phyloP scores from a whole-genome alignment of 2,888 invertebrate species.

The Ferrisia virgata region DNA sequence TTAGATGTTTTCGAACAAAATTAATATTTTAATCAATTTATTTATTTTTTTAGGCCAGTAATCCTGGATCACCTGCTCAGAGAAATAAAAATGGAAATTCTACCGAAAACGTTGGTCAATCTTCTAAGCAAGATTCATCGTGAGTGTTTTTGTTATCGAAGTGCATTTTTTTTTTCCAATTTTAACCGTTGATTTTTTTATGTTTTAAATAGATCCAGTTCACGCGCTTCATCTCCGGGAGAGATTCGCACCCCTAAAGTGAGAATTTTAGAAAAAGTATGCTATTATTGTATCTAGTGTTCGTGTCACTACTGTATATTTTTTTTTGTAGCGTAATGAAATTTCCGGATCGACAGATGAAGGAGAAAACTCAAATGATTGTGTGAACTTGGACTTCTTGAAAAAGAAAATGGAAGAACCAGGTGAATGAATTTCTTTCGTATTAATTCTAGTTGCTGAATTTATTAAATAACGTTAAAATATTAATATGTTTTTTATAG shows the following conservation, averaged over 20 bases:
- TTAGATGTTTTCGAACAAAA: neutral
- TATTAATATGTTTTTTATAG: neutral
- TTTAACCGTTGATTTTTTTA: neutral
- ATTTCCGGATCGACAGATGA: neutral
- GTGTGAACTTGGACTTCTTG: neutral
- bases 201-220: neutral
- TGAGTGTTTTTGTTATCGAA: neutral
- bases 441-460: neutral
- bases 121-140: neutral
- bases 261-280: neutral
- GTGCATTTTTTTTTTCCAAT: neutral
- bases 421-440: neutral
- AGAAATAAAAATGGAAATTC: neutral
- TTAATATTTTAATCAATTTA: neutral
- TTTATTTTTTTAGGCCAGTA: neutral
- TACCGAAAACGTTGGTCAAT: neutral
- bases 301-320: neutral
- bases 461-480: neutral
- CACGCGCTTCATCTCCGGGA: neutral
- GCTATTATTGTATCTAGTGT: no score
- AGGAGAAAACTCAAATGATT: neutral
- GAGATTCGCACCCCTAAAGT: neutral
- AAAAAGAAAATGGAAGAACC: constrained; percentile 5
- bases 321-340: neutral
- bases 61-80: neutral